Base-by-base conservation (phyloP, 2,888 invertebrate genomes). In the Mesorhabditis sp. region DNA sequence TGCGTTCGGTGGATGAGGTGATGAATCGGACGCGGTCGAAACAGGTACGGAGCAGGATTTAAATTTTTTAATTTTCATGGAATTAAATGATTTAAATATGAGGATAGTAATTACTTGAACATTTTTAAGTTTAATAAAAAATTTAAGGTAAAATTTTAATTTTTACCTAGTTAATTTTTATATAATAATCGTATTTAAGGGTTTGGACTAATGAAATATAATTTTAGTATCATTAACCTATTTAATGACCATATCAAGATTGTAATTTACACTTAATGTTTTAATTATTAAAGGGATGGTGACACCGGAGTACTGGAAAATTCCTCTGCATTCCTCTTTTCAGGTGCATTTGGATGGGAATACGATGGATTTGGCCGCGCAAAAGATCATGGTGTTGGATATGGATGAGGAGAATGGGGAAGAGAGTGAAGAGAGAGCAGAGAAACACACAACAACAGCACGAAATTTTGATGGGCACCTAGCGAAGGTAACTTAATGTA, bases 301-400 rank as follows among this genome's bases (percentile, higher is more conserved):
- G 28, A 28, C 28, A 28, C 28, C 1, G 28, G 28, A 28, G 28
- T 1, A 28, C 28, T n/a, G 28, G 28, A 28, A 28, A 28, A 28
- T 28, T 28, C 28, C 28, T 28, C 28, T 28, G 2, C 28, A 28
- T 2, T 28, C 28, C 28, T 28, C 28, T n/a, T 50, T 50, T 13
- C 58, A 50, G 58, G 10, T 50, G n/a, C 73, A 75, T 62, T 67
- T 75, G 66, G 74, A 68, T 43, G 75, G 75, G 5, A 76, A 77
- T 69, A 82, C 82, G n/a, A 80, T 82, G 81, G 84, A 84, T 68
- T 72, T 84, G 70, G 70, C 82, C 5, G 84, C 84, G 4, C 81
- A 84, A 64, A 80, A 80, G 72, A 84, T 84, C 63, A 78, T 82
- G 10, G 84, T 84, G 5, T 74, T 84, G 64, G 84, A 84, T 70